A percentile compares a stretch with the other conserved stretches of the same genome.
Evolutionary conservation across 2,888 invertebrate species (phyloP).

Genomic region (Celastrina argiolus): DNA sequence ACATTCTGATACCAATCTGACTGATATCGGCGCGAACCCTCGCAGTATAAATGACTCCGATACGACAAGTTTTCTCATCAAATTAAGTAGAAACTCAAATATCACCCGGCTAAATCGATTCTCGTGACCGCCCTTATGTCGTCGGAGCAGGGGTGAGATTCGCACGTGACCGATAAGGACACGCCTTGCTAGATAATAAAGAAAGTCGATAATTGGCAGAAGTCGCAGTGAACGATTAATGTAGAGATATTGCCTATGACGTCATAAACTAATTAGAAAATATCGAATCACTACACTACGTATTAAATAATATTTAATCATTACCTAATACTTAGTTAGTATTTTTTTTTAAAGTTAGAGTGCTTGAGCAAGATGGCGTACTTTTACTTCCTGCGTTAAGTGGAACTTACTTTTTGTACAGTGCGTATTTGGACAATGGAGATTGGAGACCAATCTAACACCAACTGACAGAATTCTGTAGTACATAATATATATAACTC

Average conservation of each 20-base stretch:
- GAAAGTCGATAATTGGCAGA: conserved; percentile 66
- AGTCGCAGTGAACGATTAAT: conserved; percentile 16
- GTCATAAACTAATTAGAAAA: conserved; percentile 1
- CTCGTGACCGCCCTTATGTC: conserved; percentile 25
- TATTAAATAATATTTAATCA: no score
- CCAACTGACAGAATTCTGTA: no score
- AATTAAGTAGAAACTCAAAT: conserved; percentile 63
- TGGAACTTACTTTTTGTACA: no score
- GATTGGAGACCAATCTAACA: no score
- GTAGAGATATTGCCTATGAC: conserved; percentile 1
- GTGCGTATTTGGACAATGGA: no score
- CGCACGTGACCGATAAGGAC: conserved; percentile 31
- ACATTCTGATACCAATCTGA: conserved; percentile 50
- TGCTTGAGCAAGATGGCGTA: no score
- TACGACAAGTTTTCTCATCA: conserved; percentile 69
- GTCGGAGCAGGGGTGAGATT: conserved; percentile 35
- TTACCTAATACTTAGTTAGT: no score
- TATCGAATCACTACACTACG: neutral
- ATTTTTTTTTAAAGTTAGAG: no score
- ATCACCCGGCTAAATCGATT: conserved; percentile 31
- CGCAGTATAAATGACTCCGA: conserved; percentile 64
- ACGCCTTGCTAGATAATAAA: conserved; percentile 52
- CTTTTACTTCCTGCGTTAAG: no score
- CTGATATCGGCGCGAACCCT: conserved; percentile 51
- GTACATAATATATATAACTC: no score